phyloP scores from a whole-genome alignment of 2,113 vertebrate species.

The Coreoperca whiteheadi region DNA sequence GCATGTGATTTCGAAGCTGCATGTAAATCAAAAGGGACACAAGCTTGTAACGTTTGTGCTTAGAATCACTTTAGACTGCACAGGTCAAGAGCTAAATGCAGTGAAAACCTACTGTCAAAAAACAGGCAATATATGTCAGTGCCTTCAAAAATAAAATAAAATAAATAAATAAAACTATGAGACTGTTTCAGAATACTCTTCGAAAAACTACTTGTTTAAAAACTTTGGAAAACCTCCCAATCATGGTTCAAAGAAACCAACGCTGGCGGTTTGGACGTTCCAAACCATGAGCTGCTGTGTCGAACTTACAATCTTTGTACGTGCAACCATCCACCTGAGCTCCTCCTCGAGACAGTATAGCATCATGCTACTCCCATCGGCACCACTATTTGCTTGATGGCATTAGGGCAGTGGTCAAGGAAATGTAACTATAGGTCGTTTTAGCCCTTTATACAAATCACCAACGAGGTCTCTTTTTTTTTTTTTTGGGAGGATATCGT shows the following conservation, averaged over 20 bases:
- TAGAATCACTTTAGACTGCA: background rate
- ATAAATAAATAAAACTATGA: too few relatives aligned
- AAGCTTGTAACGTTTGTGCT: slow-evolving; percentile 14
- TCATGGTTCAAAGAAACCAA: background rate
- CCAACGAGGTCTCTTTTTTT: background rate
- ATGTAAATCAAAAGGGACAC: slow-evolving; percentile 48
- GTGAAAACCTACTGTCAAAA: rapidly evolving
- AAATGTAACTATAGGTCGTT: background rate
- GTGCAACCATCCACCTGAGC: background rate
- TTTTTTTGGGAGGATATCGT: background rate
- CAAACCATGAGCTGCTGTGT: background rate
- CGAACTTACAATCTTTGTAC: background rate
- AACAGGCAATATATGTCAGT: background rate
- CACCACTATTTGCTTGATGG: background rate
- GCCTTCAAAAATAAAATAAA: background rate
- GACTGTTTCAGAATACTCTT: background rate
- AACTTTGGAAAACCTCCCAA: too few relatives aligned
- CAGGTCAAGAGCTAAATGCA: background rate
- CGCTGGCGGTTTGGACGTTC: background rate
- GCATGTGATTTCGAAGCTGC: slow-evolving; percentile 39
- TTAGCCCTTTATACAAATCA: too few relatives aligned
- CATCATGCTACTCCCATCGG: background rate
- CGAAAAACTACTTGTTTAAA: background rate
- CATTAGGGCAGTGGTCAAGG: background rate
- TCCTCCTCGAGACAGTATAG: background rate